Percentiles rank a stretch among this genome's conserved stretches.
Conservation (phyloP, 2,797 vertebrate genomes). For the Pseudochirops corinnae region DNA sequence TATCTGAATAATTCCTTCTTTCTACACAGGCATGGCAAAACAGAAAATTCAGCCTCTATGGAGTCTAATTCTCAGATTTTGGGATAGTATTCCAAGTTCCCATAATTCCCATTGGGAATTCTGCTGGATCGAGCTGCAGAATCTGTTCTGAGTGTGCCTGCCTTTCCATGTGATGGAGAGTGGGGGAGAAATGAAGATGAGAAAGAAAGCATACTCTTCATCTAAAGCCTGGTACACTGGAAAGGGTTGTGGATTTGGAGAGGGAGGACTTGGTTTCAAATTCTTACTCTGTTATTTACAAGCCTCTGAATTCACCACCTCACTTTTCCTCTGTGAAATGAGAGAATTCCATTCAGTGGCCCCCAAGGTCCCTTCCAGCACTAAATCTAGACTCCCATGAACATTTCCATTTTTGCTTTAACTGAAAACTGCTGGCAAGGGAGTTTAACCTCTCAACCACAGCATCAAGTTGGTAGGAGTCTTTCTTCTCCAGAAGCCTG, state of each 20-base stretch:
- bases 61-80: not conserved
- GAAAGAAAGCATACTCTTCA: too few relatives aligned
- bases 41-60: not conserved
- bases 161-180: not conserved
- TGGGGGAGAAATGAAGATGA: not conserved
- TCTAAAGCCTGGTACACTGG: not conserved
- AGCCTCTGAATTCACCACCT: not conserved
- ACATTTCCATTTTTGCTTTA: not conserved
- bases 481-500: conserved; percentile 24
- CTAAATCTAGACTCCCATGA: not conserved
- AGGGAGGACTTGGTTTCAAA: not conserved
- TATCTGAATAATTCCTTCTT: not conserved
- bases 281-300: not conserved
- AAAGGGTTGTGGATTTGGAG: not conserved
- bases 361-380: not conserved
- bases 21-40: not conserved
- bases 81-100: not conserved
- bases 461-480: not conserved
- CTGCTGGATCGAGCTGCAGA: not conserved
- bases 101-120: not conserved
- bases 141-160: not conserved
- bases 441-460: not conserved
- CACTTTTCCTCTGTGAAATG: not conserved
- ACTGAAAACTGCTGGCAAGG: not conserved
- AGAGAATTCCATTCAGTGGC: not conserved